Base-by-base conservation (phyloP, 92 coral and sea anemone genomes). In the Zoanthus solanderi region DNA sequence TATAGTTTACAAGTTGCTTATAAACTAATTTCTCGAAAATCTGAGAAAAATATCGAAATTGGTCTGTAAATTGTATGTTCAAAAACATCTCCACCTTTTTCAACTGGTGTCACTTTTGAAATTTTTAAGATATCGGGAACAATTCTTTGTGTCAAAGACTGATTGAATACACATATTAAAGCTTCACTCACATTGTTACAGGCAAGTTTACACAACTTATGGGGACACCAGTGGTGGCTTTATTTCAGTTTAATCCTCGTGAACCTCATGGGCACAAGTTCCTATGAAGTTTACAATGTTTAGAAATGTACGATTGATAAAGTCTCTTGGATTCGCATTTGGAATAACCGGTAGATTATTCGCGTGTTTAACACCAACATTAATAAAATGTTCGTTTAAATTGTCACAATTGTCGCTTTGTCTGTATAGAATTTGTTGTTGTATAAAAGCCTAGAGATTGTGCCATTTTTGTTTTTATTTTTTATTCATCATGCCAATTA, bases 401-500 rank as follows among this genome's bases (percentile, higher is more conserved):
- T 71, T 71, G 75, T 71, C 30, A 71, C 75, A 71, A 71, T 29
- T 71, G 46, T 5, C 46, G 75, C 29, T 10, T 71, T 9, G 30
- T 71, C 30, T 45, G 75, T 71, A 46, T 71, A 71, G 30, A 45
- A 71, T 2, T 71, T 71, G 29, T 71, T 45, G 17, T 72, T 72
- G 53, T 72, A 72, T 53, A 72, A 72, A 72, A 72, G 53, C 77
- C 42, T 72, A 37, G 77, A 72, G 11, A 42, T 72, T 37, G 42
- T 37, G 37, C 28, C 15, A 9, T 29, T 42, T 34, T 48, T 54
- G 37, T 72, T 34, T 72, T 37, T 72, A 53, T 72, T 48, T 34
- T 37, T 72, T 72, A 72, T 5, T 72, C 1, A 72, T 72, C 77
- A 72, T 9, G 63, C n/a, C 63, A 9, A 57, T 57, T 0, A 57